These are phyloP conservation scores for Calcarius lapponicus DNA, from an alignment of 2,797 vertebrate species.

Conservation along the genomic window DNA sequence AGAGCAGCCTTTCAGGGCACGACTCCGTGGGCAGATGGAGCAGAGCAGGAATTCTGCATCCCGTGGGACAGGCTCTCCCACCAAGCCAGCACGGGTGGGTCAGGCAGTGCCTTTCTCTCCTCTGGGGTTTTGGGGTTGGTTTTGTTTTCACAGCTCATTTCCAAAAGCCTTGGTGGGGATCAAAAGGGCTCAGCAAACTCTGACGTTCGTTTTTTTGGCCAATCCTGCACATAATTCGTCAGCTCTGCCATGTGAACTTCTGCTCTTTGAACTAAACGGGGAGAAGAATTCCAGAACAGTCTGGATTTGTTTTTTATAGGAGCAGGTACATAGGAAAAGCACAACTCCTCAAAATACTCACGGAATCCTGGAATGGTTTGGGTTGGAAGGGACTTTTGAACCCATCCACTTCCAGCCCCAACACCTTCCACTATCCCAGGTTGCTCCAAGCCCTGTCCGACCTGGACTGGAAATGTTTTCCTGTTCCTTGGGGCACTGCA, in stretches of 20 bases:
- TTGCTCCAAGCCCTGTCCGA: rapidly evolving
- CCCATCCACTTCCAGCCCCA: background rate
- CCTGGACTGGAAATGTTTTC: background rate
- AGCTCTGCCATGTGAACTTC: background rate
- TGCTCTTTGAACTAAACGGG: background rate
- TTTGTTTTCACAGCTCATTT: background rate
- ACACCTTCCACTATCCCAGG: background rate
- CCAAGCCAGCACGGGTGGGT: background rate
- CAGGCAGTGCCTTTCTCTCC: background rate
- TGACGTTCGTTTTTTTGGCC: background rate
- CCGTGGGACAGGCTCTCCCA: background rate
- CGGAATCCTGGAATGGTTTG: background rate
- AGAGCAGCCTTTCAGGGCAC: background rate
- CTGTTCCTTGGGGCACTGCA: background rate
- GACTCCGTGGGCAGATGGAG: background rate
- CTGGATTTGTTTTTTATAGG: background rate
- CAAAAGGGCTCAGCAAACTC: background rate
- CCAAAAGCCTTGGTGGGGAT: background rate
- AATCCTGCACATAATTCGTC: background rate
- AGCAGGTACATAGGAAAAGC: background rate
- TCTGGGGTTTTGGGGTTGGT: background rate
- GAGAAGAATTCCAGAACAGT: background rate
- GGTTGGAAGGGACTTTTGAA: background rate
- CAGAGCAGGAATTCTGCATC: background rate
- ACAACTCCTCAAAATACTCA: rapidly evolving